Conservation (phyloP, 2,888 invertebrate genomes). For the Sericinus montela region DNA sequence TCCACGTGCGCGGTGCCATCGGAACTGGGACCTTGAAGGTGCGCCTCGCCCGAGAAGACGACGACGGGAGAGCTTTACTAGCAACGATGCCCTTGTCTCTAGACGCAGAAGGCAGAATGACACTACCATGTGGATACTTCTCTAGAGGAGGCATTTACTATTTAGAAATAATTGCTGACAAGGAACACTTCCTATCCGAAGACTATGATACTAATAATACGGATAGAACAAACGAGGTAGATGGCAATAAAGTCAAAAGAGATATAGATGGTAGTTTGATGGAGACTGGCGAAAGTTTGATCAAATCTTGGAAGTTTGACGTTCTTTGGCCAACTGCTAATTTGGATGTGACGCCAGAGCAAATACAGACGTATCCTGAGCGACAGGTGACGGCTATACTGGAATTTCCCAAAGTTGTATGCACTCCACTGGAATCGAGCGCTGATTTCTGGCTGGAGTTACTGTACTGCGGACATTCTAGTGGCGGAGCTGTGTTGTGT, state of each 20-base stretch:
- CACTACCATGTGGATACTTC: constrained; percentile 85
- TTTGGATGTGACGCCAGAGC: constrained; percentile 85
- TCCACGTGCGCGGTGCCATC: constrained; percentile 80
- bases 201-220: constrained; percentile 41
- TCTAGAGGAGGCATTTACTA: constrained; percentile 83
- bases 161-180: constrained; percentile 59
- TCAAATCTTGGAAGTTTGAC: constrained; percentile 82
- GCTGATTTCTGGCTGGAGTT: constrained; percentile 89
- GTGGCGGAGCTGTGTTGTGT: constrained; percentile 83
- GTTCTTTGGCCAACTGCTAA: constrained; percentile 90
- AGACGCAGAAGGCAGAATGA: constrained; percentile 71
- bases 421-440: constrained; percentile 79
- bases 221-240: constrained; percentile 19
- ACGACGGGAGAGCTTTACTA: constrained; percentile 56
- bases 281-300: constrained; percentile 62
- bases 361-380: constrained; percentile 89
- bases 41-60: constrained; percentile 71
- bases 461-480: constrained; percentile 86
- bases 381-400: constrained; percentile 85
- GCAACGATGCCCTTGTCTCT: constrained; percentile 72
- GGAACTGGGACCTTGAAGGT: constrained; percentile 54
- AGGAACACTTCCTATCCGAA: constrained; percentile 44
- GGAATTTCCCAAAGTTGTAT: constrained; percentile 86
- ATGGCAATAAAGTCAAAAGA: constrained; percentile 36
- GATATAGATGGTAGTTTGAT: constrained; percentile 55